These are phyloP conservation scores for Danaus plexippus DNA, from an alignment of 1,140 invertebrate species.

Conservation along the genomic window DNA sequence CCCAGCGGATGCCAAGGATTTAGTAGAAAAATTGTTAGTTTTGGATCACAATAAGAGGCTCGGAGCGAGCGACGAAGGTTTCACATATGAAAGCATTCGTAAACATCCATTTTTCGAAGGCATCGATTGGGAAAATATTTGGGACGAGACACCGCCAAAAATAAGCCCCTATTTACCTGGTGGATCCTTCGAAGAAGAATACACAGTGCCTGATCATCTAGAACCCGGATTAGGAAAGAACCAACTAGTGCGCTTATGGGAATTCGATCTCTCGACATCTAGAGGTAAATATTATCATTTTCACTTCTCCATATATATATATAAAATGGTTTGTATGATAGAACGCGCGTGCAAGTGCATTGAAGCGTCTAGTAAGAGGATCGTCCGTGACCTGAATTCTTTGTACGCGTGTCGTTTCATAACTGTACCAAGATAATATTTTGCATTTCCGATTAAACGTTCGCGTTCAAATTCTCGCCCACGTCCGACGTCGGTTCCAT, in stretches of 20 bases:
- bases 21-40: slow-evolving; percentile 90
- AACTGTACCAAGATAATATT: slow-evolving; percentile 35
- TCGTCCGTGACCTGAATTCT: slow-evolving; percentile 55
- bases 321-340: slow-evolving; percentile 7
- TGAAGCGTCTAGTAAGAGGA: slow-evolving; percentile 53
- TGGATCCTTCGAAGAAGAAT: slow-evolving; percentile 81
- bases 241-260: slow-evolving; percentile 83
- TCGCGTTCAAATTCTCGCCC: slow-evolving; percentile 13
- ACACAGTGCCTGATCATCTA: slow-evolving; percentile 81
- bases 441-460: slow-evolving; percentile 24
- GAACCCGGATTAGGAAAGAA: slow-evolving; percentile 89
- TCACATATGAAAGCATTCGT: slow-evolving; percentile 86
- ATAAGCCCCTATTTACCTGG: slow-evolving; percentile 89
- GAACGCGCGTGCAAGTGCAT: slow-evolving; percentile 32
- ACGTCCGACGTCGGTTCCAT: slow-evolving; percentile 15
- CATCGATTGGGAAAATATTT: slow-evolving; percentile 88
- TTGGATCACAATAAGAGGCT: slow-evolving; percentile 85
- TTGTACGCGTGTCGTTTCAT: slow-evolving; percentile 39
- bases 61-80: slow-evolving; percentile 84
- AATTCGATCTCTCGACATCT: slow-evolving; percentile 75
- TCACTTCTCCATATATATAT: background rate
- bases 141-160: slow-evolving; percentile 84
- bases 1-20: slow-evolving; percentile 84
- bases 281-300: slow-evolving; percentile 47
- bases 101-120: slow-evolving; percentile 89